These are phyloP conservation scores for Aythya baeri DNA, from an alignment of 2,113 vertebrate genomes.

Conservation along the genomic window DNA sequence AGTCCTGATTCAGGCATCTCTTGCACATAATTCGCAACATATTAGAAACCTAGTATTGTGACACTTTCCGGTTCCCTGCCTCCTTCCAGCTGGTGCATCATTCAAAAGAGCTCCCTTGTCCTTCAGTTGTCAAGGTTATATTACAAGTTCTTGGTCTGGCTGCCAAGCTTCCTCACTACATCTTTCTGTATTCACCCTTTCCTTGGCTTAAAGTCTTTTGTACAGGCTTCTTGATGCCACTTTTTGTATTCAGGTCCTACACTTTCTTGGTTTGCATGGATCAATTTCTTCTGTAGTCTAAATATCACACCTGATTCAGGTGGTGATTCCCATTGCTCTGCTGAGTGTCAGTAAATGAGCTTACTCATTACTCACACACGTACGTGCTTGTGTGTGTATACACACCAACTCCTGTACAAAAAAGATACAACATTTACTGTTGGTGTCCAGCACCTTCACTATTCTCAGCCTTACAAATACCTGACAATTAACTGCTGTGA, in stretches of 20 bases:
- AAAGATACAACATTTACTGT: not conserved
- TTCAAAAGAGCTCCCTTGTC: not conserved
- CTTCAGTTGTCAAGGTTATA: not conserved
- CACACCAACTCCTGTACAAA: not conserved
- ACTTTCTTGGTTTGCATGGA: not conserved
- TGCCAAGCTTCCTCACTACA: not conserved
- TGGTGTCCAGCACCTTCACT: not conserved
- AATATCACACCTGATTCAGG: not conserved
- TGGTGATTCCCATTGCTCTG: not conserved
- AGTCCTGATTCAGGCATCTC: not conserved
- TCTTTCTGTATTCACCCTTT: not conserved
- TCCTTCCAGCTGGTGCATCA: not conserved
- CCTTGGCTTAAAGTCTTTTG: not conserved
- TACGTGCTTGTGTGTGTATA: not conserved
- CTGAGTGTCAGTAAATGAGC: not conserved
- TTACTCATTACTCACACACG: not conserved
- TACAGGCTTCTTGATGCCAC: not conserved
- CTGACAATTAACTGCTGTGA: not conserved
- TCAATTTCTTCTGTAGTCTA: not conserved
- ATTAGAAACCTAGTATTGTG: not conserved
- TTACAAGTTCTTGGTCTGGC: not conserved
- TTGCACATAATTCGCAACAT: not conserved
- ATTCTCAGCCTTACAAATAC: not conserved
- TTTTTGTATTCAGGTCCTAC: not conserved
- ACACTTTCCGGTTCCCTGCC: not conserved